Evolutionary conservation across 2,888 invertebrate species (phyloP).

Genomic region (Aricia artaxerxes): DNA sequence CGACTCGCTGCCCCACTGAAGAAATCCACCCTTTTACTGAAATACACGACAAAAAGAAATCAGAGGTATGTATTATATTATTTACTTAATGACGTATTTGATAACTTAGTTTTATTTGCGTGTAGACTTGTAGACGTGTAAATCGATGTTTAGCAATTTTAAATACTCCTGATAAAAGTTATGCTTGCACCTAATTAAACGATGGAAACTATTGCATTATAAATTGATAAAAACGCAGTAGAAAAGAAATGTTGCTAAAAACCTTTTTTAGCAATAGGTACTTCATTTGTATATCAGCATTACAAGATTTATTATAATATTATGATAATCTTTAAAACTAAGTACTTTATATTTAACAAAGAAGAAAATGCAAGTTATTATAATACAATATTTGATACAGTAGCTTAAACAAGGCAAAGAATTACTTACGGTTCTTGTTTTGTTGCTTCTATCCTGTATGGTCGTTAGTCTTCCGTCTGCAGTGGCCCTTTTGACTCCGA

Average conservation of each 20-base stretch:
- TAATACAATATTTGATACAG: neutral
- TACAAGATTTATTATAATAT: too few species aligned
- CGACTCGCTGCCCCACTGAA: neutral
- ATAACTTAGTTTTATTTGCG: too few species aligned
- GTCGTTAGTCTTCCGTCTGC: slow-evolving; percentile 4
- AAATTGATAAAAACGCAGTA: too few species aligned
- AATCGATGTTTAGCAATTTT: too few species aligned
- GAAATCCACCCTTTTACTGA: neutral
- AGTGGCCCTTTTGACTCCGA: neutral
- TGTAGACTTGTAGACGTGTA: too few species aligned
- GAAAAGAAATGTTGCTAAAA: too few species aligned
- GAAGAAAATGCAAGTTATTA: neutral
- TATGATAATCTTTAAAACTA: too few species aligned
- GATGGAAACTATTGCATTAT: too few species aligned
- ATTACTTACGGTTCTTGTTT: slow-evolving; percentile 7
- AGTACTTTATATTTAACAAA: neutral
- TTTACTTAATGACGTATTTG: neutral
- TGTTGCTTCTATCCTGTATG: neutral
- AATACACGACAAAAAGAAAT: neutral
- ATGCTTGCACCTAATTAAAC: too few species aligned
- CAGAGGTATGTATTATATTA: neutral
- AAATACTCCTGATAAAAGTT: too few species aligned
- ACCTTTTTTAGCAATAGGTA: too few species aligned
- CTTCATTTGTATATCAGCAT: too few species aligned
- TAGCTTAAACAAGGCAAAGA: neutral